Evolutionary conservation across 2,113 vertebrate genomes (phyloP), one percentile per base, ranked within the genome.

Genomic region (Bagarius yarrelli): DNA sequence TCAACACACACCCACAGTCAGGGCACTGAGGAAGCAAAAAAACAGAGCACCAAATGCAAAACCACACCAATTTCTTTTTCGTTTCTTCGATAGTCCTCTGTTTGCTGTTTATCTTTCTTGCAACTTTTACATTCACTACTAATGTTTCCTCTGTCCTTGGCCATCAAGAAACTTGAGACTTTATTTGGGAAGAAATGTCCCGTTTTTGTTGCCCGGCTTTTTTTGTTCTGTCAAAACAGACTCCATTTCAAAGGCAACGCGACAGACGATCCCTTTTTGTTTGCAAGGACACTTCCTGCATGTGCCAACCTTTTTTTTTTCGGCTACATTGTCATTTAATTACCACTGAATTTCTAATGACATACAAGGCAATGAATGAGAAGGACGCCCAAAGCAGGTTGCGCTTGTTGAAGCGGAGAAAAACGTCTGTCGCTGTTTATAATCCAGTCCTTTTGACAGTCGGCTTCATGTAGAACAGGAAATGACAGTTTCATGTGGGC

Each of bases 361-460:
- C 57, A 27, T 78, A 30, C 47, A 70, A 19, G 21, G 57, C 16
- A 14, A 64, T 76, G 76, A 75, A 82, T 76, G 70, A 83, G 75
- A 80, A 40, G 55, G 66, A 78, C 61, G 40, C 13, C 50, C 30
- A 78, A 70, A 59, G 78, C 81, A 52, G 59, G 59, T 21, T 59
- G 56, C 5, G 34, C 30, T 60, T 76, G 55, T 44, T 66, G 52
- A 75, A 74, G 73, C 72, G 63, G 64, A 36, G 23, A 64, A 71
- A 52, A 81, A 64, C 55, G 13, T 8, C 73, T 47, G 81, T 77
- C 77, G 70, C 59, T 77, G 23, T 34, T 71, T 44, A 40, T 86
- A 85, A 84, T 85, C 74, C 73, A 63, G 69, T 86, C 60, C 64
- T 77, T 83, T 84, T 83, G 84, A 80, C 74, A 80, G 80, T 52